Evolutionary conservation across 2,113 vertebrate species (phyloP).

Genomic region (Geococcyx californianus): DNA sequence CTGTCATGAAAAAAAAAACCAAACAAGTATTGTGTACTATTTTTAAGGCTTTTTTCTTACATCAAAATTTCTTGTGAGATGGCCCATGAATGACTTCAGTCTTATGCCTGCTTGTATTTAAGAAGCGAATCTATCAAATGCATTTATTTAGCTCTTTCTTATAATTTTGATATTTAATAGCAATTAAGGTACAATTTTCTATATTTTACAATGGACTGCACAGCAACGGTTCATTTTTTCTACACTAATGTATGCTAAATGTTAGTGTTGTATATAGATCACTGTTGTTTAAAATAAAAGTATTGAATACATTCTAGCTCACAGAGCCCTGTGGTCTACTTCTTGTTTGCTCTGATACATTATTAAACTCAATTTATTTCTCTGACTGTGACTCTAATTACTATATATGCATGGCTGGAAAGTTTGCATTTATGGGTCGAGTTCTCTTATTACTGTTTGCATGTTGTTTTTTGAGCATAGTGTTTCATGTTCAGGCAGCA

Average conservation of each 20-base stretch:
- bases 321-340: constrained; percentile 55
- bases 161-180: constrained; percentile 27
- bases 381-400: constrained; percentile 74
- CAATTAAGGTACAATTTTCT: constrained; percentile 10
- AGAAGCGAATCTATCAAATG: constrained; percentile 25
- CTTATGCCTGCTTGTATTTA: neutral
- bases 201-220: constrained; percentile 48
- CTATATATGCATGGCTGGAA: constrained; percentile 72
- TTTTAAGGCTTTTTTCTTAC: constrained; percentile 28
- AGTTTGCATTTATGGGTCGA: constrained; percentile 64
- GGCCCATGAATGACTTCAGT: neutral
- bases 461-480: constrained; percentile 72
- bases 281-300: constrained; percentile 60
- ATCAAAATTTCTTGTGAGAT: constrained; percentile 17
- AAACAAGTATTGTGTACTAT: neutral
- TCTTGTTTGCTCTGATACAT: constrained; percentile 76
- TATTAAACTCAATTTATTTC: constrained; percentile 72
- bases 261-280: constrained; percentile 57
- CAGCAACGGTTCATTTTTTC: constrained; percentile 71
- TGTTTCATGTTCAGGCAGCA: constrained; percentile 77
- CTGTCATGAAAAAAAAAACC: neutral
- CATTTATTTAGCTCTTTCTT: constrained; percentile 42
- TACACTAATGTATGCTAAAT: constrained; percentile 67
- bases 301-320: constrained; percentile 70
- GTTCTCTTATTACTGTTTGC: constrained; percentile 65